Evolutionary conservation across 2,797 vertebrate species (phyloP).

Genomic region (Arnoldichthys spilopterus): DNA sequence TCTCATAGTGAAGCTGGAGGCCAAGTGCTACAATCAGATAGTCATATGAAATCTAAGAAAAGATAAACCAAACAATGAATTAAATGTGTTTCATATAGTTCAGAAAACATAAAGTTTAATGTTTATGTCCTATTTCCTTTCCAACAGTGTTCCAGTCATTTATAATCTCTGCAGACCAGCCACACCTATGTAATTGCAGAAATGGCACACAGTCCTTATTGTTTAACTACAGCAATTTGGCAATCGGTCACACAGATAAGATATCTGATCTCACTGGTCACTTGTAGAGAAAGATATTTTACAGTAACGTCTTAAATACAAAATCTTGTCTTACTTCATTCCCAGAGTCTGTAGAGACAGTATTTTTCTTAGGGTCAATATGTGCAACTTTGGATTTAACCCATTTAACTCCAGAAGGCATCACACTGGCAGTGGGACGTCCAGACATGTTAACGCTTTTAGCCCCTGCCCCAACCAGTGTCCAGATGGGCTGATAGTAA

Average conservation of each 20-base stretch:
- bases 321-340: slow-evolving; percentile 75
- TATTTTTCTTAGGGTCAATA: slow-evolving; percentile 88
- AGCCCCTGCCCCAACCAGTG: slow-evolving; percentile 92
- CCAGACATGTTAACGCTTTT: slow-evolving; percentile 82
- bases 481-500: slow-evolving; percentile 98
- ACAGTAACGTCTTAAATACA: not conserved
- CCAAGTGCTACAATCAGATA: slow-evolving; percentile 96
- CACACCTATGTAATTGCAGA: slow-evolving; percentile 20
- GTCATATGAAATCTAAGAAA: slow-evolving; percentile 89
- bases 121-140: not conserved
- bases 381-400: slow-evolving; percentile 87
- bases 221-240: slow-evolving; percentile 3
- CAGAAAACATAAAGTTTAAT: not conserved
- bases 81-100: not conserved
- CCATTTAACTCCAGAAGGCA: slow-evolving; percentile 91
- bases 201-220: not conserved
- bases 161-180: not conserved
- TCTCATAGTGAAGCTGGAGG: slow-evolving; percentile 90
- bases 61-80: slow-evolving; percentile 6
- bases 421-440: slow-evolving; percentile 81
- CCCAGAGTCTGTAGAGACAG: slow-evolving; percentile 80
- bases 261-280: not conserved
- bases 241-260: slow-evolving; percentile 22
- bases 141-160: not conserved
- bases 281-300: not conserved